Conservation (phyloP, 2,113 vertebrate genomes). For the Pseudorectes ferrugineus region DNA sequence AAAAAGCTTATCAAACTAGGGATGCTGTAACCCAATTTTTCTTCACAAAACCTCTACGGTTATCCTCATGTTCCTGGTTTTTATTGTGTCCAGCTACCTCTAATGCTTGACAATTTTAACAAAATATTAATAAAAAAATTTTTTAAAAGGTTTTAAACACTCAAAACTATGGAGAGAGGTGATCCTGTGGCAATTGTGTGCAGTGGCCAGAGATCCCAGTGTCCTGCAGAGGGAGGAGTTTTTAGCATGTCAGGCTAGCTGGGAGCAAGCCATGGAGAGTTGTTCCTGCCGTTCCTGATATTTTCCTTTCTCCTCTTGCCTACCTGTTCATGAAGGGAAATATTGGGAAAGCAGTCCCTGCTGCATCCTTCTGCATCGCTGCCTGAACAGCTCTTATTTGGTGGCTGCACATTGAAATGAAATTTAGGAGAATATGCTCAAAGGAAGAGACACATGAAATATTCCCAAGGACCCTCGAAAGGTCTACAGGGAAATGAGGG, state of each 20-base stretch:
- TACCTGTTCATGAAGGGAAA: not conserved
- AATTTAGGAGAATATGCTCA: not conserved
- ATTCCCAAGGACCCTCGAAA: not conserved
- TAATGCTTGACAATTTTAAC: not conserved
- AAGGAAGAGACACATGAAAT: not conserved
- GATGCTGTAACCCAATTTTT: not conserved
- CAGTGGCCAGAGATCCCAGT: not conserved
- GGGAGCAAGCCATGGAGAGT: accelerated
- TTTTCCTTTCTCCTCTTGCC: not conserved
- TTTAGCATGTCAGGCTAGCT: not conserved
- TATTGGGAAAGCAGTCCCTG: not conserved
- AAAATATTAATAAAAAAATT: not conserved
- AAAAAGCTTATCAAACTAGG: not conserved
- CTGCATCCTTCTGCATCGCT: not conserved
- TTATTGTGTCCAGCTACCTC: not conserved
- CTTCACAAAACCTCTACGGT: not conserved
- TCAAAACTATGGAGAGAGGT: not conserved
- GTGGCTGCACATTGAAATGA: not conserved
- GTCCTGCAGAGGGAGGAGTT: not conserved
- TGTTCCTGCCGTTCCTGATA: not conserved
- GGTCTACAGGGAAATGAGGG: not conserved
- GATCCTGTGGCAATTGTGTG: not conserved
- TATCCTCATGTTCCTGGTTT: not conserved
- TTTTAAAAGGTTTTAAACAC: not conserved
- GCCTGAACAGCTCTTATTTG: not conserved